These are phyloP conservation scores for Huso huso DNA, from an alignment of 2,797 vertebrate genomes.

Conservation along the genomic window DNA sequence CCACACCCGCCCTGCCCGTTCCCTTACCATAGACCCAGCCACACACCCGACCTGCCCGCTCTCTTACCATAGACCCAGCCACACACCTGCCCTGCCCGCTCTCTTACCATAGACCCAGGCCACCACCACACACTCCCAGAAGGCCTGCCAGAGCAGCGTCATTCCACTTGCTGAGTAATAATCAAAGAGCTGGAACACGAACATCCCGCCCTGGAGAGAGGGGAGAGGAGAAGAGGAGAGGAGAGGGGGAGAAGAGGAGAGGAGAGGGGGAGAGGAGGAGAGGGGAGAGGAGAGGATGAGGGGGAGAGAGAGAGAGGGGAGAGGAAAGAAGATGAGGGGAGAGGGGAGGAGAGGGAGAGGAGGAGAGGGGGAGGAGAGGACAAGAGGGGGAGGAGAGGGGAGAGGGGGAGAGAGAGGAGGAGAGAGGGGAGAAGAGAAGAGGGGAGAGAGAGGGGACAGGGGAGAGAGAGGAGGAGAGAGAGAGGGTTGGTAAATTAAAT, in stretches of 20 bases:
- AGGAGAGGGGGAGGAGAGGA: no score
- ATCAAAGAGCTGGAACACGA: slow-evolving; percentile 76
- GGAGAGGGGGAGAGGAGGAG: no score
- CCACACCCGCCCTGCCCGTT: no score
- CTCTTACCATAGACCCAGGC: slow-evolving; percentile 74
- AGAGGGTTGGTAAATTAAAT: no score
- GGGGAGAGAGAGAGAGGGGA: background rate
- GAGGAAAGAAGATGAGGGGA: background rate
- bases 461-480: background rate
- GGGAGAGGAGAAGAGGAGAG: background rate
- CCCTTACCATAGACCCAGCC: no score
- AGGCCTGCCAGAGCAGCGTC: slow-evolving; percentile 73
- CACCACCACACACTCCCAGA: slow-evolving; percentile 76
- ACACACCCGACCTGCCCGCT: no score
- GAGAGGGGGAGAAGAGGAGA: background rate
- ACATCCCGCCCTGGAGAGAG: slow-evolving; percentile 67
- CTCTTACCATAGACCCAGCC: no score
- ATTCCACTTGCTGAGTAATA: slow-evolving; percentile 77
- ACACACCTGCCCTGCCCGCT: background rate
- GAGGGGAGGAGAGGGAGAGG: background rate
- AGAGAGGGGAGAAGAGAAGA: background rate
- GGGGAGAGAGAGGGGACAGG: background rate
- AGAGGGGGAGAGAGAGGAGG: background rate
- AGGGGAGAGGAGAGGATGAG: background rate
- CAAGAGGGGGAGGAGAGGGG: no score